Evolutionary conservation across 2,113 vertebrate genomes (phyloP).

Genomic region (Macaca mulatta): DNA sequence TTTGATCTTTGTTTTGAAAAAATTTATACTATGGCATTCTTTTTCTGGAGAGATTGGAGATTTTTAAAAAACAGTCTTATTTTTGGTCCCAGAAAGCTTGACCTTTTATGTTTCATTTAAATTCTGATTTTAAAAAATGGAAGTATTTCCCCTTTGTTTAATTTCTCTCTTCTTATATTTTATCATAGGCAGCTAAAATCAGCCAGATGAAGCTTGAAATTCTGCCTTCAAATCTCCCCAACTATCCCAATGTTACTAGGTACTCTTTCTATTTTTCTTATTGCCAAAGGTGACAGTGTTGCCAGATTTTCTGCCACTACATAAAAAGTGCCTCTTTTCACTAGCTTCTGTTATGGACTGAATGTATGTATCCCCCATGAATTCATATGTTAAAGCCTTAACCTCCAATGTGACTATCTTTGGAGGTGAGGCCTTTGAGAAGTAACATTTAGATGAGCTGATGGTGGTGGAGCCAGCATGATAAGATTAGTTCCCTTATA

Average conservation of each 20-base stretch:
- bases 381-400: not conserved
- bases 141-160: not conserved
- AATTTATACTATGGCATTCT: not conserved
- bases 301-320: not conserved
- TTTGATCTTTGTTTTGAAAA: not conserved
- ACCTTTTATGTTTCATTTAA: not conserved
- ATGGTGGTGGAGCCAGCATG: not conserved
- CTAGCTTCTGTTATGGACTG: not conserved
- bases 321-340: not conserved
- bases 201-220: not conserved
- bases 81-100: not conserved
- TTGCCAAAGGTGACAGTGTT: not conserved
- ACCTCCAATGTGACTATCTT: not conserved
- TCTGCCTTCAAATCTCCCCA: not conserved
- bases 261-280: not conserved
- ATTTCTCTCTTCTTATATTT: not conserved
- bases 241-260: not conserved
- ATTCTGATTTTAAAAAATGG: not conserved
- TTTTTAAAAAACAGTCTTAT: not conserved
- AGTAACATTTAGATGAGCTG: not conserved
- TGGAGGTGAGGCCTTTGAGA: not conserved
- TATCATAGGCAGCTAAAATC: not conserved
- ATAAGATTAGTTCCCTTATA: not conserved
- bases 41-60: not conserved
- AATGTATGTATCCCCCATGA: not conserved